phyloP scores from a whole-genome alignment of 2,888 invertebrate species.

The Nipponacmea schrenckii region DNA sequence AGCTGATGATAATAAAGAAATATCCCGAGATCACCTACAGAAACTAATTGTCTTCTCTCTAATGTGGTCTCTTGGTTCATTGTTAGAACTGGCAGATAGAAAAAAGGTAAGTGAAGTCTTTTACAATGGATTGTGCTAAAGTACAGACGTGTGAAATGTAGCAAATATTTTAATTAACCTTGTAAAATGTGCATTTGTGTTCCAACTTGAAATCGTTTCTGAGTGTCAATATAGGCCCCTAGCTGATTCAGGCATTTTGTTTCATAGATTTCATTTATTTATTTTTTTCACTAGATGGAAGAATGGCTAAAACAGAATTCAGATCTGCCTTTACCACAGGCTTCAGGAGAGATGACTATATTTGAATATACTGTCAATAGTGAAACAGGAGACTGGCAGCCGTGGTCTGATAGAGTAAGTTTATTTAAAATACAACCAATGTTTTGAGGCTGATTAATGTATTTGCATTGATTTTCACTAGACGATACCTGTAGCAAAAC shows the following conservation, averaged over 20 bases:
- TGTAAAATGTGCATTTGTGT: too few species aligned
- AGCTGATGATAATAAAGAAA: slow-evolving; percentile 65
- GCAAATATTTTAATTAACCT: too few species aligned
- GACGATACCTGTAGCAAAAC: too few species aligned
- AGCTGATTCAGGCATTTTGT: too few species aligned
- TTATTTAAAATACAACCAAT: not conserved
- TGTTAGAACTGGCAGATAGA: slow-evolving; percentile 86
- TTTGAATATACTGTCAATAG: slow-evolving; percentile 64
- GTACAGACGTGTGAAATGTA: too few species aligned
- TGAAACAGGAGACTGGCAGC: slow-evolving; percentile 77
- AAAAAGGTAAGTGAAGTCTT: slow-evolving; percentile 72
- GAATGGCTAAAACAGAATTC: slow-evolving; percentile 53
- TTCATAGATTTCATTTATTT: not conserved
- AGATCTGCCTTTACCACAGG: slow-evolving; percentile 57
- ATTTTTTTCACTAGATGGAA: slow-evolving; percentile 50
- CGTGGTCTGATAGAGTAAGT: slow-evolving; percentile 88
- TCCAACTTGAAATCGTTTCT: too few species aligned
- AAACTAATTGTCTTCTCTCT: slow-evolving; percentile 88
- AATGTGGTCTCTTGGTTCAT: slow-evolving; percentile 91
- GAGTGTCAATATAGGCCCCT: too few species aligned
- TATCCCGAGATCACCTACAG: slow-evolving; percentile 79
- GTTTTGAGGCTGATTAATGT: too few species aligned
- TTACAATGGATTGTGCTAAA: not conserved
- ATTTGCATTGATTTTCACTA: too few species aligned
- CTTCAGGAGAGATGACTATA: slow-evolving; percentile 65